phyloP scores from a whole-genome alignment of 2,113 vertebrate genomes.

The Trinectes maculatus region DNA sequence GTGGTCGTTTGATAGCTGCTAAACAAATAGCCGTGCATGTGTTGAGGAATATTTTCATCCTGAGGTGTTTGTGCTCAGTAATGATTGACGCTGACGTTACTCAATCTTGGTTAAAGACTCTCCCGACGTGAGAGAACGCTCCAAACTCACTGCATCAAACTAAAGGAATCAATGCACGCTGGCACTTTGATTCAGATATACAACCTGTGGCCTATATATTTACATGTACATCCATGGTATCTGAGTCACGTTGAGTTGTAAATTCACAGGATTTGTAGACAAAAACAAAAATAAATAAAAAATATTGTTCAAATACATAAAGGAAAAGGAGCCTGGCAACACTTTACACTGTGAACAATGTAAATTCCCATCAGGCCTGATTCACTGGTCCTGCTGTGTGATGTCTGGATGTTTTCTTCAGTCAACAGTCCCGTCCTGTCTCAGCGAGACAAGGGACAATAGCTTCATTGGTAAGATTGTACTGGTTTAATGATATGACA shows the following conservation, averaged over 20 bases:
- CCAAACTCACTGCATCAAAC: not conserved
- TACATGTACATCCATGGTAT: not conserved
- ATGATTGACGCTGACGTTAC: constrained; percentile 73
- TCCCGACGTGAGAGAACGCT: not conserved
- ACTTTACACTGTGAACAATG: no score
- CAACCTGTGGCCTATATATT: not conserved
- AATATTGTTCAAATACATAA: not conserved
- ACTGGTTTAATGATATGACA: constrained; percentile 25
- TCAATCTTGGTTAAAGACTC: constrained; percentile 59
- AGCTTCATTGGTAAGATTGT: constrained; percentile 14
- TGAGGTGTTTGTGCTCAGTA: constrained; percentile 35
- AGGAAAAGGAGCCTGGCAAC: no score
- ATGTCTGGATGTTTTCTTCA: constrained; percentile 10
- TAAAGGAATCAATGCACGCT: not conserved
- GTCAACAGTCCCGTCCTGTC: constrained; percentile 28
- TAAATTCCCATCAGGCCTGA: not conserved
- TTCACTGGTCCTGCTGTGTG: not conserved
- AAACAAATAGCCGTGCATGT: constrained; percentile 12
- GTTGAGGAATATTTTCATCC: constrained; percentile 30
- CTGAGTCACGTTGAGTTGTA: not conserved
- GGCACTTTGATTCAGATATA: not conserved
- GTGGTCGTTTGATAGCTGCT: constrained; percentile 31
- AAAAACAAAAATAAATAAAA: not conserved
- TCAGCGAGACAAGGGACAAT: constrained; percentile 51
- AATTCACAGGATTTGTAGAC: not conserved